Conservation (phyloP, 2,797 vertebrate species). For the Chelmon rostratus region DNA sequence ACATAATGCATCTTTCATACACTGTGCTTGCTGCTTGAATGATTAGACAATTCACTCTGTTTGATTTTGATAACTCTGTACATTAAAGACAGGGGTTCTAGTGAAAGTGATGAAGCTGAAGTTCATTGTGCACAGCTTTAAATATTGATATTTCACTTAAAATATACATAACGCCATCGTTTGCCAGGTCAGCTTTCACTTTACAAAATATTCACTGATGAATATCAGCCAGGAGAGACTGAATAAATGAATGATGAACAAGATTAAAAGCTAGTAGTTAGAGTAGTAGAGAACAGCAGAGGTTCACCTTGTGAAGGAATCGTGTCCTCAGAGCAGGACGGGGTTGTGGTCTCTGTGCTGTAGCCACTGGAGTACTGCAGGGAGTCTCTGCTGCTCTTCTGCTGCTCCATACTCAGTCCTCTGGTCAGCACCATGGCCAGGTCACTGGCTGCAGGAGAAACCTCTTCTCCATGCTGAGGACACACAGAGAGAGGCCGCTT, state of each 20-base stretch:
- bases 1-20: conserved; percentile 15
- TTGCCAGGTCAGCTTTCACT: conserved; percentile 10
- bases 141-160: conserved; percentile 6
- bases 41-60: conserved; percentile 30
- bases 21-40: conserved; percentile 13
- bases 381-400: conserved; percentile 97
- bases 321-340: conserved; percentile 97
- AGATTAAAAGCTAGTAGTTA: neutral
- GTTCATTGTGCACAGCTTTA: neutral
- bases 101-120: conserved; percentile 11
- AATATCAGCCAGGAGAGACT: neutral
- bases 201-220: conserved; percentile 12
- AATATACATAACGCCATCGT: neutral
- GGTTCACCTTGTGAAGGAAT: conserved; percentile 95
- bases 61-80: conserved; percentile 18
- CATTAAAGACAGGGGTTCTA: neutral
- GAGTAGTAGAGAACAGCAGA: neutral
- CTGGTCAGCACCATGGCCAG: conserved; percentile 96
- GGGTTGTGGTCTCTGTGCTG: conserved; percentile 97
- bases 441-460: conserved; percentile 94
- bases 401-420: conserved; percentile 94
- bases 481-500: neutral
- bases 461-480: conserved; percentile 92
- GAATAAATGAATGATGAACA: neutral
- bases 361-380: conserved; percentile 97